Percentiles rank a stretch among this genome's conserved stretches.
phyloP scores from a whole-genome alignment of 2,113 vertebrate species.

The Melanocharis versteri region DNA sequence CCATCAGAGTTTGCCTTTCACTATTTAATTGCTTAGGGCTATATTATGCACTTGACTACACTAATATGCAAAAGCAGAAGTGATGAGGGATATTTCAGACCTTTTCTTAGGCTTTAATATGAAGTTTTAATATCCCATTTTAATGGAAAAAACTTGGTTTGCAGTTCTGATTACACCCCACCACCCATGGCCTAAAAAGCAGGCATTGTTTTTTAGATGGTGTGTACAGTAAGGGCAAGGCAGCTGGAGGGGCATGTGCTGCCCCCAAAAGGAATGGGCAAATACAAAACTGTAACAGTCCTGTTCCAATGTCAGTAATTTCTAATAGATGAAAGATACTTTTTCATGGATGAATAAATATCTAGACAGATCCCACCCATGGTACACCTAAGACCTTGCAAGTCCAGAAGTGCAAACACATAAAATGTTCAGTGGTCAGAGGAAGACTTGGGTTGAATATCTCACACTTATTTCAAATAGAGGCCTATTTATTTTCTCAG shows the following conservation, averaged over 20 bases:
- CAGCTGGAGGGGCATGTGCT: background rate
- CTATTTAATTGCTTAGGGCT: background rate
- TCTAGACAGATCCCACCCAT: background rate
- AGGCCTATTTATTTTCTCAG: background rate
- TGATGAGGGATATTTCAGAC: background rate
- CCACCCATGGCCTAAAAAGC: background rate
- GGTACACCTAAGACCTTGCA: accelerated
- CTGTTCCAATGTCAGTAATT: background rate
- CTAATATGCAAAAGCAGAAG: background rate
- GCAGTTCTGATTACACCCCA: background rate
- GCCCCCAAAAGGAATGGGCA: background rate
- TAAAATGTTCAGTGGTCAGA: background rate
- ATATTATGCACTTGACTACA: background rate
- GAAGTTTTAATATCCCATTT: background rate
- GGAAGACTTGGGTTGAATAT: background rate
- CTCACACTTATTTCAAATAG: background rate
- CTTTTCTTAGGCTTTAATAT: background rate
- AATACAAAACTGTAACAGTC: background rate
- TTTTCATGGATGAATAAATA: background rate
- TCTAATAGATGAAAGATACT: background rate
- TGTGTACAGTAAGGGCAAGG: background rate
- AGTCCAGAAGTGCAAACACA: background rate
- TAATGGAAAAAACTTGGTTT: background rate
- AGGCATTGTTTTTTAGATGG: background rate
- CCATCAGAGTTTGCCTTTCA: background rate